These are phyloP conservation scores for Chunga burmeisteri DNA, from an alignment of 2,113 vertebrate genomes.

Conservation along the genomic window DNA sequence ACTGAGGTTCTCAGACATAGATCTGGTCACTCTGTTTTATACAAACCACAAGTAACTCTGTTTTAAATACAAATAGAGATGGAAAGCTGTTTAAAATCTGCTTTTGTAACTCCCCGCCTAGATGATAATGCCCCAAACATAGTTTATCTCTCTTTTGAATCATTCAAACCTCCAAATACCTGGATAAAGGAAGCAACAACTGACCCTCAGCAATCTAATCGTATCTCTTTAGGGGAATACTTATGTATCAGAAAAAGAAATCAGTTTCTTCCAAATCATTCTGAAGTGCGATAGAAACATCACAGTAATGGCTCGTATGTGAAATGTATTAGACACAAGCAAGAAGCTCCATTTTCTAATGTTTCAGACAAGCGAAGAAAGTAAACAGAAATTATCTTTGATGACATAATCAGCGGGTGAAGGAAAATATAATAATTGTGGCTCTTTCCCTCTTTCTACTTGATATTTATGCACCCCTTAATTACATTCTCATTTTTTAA, in stretches of 20 bases:
- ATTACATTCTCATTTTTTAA: slow-evolving; percentile 54
- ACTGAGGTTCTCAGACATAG: background rate
- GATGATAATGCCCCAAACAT: background rate
- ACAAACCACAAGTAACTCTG: background rate
- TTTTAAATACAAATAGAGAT: background rate
- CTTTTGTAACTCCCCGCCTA: background rate
- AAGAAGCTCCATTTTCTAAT: slow-evolving; percentile 24
- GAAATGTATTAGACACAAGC: background rate
- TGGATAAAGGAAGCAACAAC: background rate
- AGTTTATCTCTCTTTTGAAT: background rate
- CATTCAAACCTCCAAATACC: background rate
- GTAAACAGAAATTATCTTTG: slow-evolving; percentile 63
- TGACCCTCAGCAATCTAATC: background rate
- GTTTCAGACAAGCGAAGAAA: slow-evolving; percentile 41
- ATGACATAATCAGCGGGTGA: slow-evolving; percentile 51
- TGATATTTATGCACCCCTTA: slow-evolving; percentile 42
- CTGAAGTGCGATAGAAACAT: background rate
- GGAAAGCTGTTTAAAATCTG: background rate
- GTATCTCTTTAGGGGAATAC: background rate
- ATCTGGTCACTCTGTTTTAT: background rate
- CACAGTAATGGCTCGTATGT: background rate
- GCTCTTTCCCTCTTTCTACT: slow-evolving; percentile 14
- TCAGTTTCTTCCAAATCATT: background rate
- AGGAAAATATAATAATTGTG: slow-evolving; percentile 50
- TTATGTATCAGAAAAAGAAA: background rate